phyloP scores from a whole-genome alignment of 2,888 invertebrate genomes.

The Cenopis cana region DNA sequence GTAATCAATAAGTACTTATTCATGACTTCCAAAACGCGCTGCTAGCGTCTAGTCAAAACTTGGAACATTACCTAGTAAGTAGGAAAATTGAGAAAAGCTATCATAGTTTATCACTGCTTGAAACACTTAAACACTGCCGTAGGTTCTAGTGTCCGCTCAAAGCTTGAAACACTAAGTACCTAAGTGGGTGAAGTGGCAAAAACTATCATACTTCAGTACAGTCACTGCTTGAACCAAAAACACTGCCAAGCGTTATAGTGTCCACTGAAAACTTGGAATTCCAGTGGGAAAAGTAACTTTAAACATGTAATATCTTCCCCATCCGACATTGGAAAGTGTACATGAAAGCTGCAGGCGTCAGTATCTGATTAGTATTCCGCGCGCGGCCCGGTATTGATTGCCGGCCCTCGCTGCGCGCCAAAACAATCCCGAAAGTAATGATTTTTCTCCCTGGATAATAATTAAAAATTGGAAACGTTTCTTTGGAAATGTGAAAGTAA shows the following conservation, averaged over 20 bases:
- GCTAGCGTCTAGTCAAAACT: too few relatives aligned
- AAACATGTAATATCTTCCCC: conserved; percentile 9
- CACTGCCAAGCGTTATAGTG: background rate
- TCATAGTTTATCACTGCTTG: too few relatives aligned
- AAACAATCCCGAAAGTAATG: conserved; percentile 78
- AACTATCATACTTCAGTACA: too few relatives aligned
- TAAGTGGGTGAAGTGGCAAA: too few relatives aligned
- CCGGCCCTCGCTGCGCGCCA: conserved; percentile 72
- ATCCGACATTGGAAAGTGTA: conserved; percentile 30
- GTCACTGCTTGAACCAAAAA: too few relatives aligned
- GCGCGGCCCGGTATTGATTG: conserved; percentile 88
- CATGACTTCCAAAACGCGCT: too few relatives aligned
- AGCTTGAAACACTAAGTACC: too few relatives aligned
- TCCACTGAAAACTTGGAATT: background rate
- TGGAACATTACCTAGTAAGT: too few relatives aligned
- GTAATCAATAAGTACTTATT: too few relatives aligned
- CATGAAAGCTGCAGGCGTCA: conserved; percentile 52
- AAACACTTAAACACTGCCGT: too few relatives aligned
- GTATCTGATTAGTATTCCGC: conserved; percentile 85
- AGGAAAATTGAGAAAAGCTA: too few relatives aligned
- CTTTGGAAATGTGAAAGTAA: background rate
- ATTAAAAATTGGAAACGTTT: conserved; percentile 41
- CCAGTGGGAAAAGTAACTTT: background rate
- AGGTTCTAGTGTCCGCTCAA: too few relatives aligned
- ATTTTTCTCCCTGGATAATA: conserved; percentile 58